Evolutionary conservation across 2,888 invertebrate genomes (phyloP).

Genomic region (Acanthoscelides obtectus): DNA sequence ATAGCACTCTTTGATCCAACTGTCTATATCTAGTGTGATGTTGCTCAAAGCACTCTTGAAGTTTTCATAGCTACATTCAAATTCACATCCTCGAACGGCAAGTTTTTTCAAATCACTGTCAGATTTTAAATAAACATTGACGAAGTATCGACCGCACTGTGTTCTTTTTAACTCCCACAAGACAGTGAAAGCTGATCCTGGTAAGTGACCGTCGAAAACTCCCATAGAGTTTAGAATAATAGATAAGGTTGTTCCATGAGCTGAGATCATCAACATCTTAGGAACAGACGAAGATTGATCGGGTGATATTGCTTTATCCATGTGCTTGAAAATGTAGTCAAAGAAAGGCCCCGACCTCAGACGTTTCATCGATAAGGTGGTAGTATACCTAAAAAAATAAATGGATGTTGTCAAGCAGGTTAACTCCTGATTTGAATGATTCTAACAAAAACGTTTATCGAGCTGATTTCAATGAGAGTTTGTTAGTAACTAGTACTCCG

Average conservation of each 20-base stretch:
- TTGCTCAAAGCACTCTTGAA: constrained; percentile 56
- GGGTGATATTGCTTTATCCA: constrained; percentile 41
- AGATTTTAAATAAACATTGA: constrained; percentile 56
- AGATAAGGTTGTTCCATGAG: constrained; percentile 75
- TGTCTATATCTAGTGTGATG: not conserved
- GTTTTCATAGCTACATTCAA: constrained; percentile 58
- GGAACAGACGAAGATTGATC: constrained; percentile 28
- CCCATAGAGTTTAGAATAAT: constrained; percentile 66
- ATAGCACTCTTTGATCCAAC: not conserved
- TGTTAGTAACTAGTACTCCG: no score
- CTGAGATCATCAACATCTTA: constrained; percentile 69
- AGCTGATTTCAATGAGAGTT: no score
- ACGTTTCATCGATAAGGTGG: constrained; percentile 54
- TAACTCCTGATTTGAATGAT: no score
- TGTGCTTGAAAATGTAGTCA: constrained; percentile 61
- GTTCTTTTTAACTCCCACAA: constrained; percentile 61
- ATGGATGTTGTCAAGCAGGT: no score
- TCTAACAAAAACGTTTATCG: no score
- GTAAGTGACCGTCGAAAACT: constrained; percentile 63
- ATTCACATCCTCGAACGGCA: constrained; percentile 61
- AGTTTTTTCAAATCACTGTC: constrained; percentile 55
- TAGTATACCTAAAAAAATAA: constrained; percentile 42
- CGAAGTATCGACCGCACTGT: constrained; percentile 30
- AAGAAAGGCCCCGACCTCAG: constrained; percentile 61
- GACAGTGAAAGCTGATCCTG: constrained; percentile 64